Evolutionary conservation across 2,888 invertebrate species (phyloP).

Genomic region (Epirrhoe tristata): DNA sequence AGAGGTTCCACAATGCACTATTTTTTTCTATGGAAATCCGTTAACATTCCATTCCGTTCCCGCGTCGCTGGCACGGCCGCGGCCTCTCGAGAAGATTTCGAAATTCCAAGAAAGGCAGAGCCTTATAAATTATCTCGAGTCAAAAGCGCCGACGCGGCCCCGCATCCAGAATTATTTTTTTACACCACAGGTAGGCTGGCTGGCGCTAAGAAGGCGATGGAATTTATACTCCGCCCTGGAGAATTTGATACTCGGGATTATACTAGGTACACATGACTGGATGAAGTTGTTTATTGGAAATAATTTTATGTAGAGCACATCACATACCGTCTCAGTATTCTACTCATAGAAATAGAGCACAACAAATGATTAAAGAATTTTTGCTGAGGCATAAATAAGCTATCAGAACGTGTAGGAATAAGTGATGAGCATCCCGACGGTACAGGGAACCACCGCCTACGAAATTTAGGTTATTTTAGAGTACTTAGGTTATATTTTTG

Average conservation of each 20-base stretch:
- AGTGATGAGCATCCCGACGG: too few relatives aligned
- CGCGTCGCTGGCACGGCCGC: constrained; percentile 61
- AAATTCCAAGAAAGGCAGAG: constrained; percentile 84
- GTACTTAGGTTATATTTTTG: too few relatives aligned
- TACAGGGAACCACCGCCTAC: too few relatives aligned
- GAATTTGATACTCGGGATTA: constrained; percentile 59
- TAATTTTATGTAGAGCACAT: background rate
- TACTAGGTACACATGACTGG: background rate
- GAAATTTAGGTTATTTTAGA: too few relatives aligned
- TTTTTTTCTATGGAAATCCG: constrained; percentile 80
- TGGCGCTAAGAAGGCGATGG: constrained; percentile 80
- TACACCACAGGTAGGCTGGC: constrained; percentile 82
- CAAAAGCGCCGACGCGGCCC: constrained; percentile 84
- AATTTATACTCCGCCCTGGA: constrained; percentile 67
- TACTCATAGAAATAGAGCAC: background rate
- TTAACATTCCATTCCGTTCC: constrained; percentile 81
- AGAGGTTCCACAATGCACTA: constrained; percentile 67
- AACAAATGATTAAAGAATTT: background rate
- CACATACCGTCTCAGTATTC: background rate
- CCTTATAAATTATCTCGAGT: constrained; percentile 85
- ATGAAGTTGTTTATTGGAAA: background rate
- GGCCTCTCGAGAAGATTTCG: constrained; percentile 80
- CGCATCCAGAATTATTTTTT: constrained; percentile 82
- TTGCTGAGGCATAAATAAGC: too few relatives aligned
- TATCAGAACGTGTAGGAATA: too few relatives aligned